phyloP scores from a whole-genome alignment of 2,888 invertebrate genomes.

The Cataglyphis altisquamis region DNA sequence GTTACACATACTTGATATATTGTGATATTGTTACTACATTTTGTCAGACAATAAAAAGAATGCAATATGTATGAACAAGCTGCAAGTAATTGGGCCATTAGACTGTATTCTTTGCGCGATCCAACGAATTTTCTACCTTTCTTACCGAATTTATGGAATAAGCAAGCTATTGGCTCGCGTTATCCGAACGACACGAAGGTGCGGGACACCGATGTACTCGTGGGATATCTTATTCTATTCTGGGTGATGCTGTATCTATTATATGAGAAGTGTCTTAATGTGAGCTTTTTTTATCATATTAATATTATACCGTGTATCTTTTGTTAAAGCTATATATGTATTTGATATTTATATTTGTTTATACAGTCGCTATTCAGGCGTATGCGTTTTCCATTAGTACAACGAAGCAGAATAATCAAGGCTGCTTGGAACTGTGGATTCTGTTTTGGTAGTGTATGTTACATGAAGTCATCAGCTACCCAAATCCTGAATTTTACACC shows the following conservation, averaged over 20 bases:
- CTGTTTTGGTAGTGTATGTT: conserved; percentile 75
- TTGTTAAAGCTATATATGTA: conserved; percentile 16
- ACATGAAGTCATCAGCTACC: conserved; percentile 64
- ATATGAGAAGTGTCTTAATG: conserved; percentile 77
- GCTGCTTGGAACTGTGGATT: conserved; percentile 77
- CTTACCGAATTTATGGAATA: conserved; percentile 65
- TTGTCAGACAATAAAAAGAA: background rate
- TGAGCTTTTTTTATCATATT: conserved; percentile 59
- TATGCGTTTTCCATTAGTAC: conserved; percentile 74
- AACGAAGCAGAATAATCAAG: conserved; percentile 75
- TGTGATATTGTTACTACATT: background rate
- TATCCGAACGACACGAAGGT: conserved; percentile 52
- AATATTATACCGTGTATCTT: background rate
- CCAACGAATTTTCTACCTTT: conserved; percentile 64
- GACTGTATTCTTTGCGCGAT: conserved; percentile 69
- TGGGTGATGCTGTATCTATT: conserved; percentile 73
- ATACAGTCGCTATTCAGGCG: conserved; percentile 75
- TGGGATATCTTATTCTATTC: conserved; percentile 70
- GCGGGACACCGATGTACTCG: conserved; percentile 62
- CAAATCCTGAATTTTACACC: conserved; percentile 58
- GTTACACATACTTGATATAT: background rate
- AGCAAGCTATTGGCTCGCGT: conserved; percentile 45
- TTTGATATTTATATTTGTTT: conserved; percentile 14
- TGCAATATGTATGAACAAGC: conserved; percentile 67
- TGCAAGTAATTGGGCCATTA: conserved; percentile 63